Base-by-base conservation (phyloP, 2,113 vertebrate genomes). In the Chunga burmeisteri region DNA sequence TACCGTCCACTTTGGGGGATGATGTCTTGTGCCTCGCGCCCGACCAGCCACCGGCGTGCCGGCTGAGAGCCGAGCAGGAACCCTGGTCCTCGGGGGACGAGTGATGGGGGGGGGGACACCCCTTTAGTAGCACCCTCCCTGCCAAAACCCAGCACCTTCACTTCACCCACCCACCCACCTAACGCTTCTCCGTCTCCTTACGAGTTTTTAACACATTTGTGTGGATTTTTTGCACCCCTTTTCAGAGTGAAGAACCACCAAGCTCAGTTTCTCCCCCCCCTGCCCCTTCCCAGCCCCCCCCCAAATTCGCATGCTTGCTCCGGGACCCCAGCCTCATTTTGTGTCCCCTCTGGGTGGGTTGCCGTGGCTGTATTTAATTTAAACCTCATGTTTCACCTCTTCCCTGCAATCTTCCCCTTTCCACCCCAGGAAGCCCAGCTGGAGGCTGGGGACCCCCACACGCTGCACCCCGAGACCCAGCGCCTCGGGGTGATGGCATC, bases 141-240 rank as follows among this genome's bases (percentile, higher is more conserved):
- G 6, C 50, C 66, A 4, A 15, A 36, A 36, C 72, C 66, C 75
- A 4, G 13, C 5, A 6, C 25, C 49, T 36, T 13, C 6, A 13
- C 36, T 19, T 7, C 5, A 3, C n/a, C 27, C 49, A 21, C 47
- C 42, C 26, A 0, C 47, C 56, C 16, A 4, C n/a, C 38, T 72
- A 62, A 47, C 2, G 1, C 36, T 46, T 47, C 66, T 52, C 59
- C 7, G 0, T 7, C 68, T 46, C 56, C 53, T 36, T 2, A 6
- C 3, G 86, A n/a, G 13, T 50, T 88, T 93, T 88, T 83, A 67
- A 85, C 49, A 17, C 6, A 1, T 78, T 78, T 42, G 88, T 62
- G 88, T 96, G 94, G 91, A 68, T 66, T 96, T 92, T 92, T 83
- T 86, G 86, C 63, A 34, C 78, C 88, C 67, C 9, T 77, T 62